These are phyloP conservation scores for Oplegnathus fasciatus DNA, from an alignment of 2,113 vertebrate species.

Conservation along the genomic window DNA sequence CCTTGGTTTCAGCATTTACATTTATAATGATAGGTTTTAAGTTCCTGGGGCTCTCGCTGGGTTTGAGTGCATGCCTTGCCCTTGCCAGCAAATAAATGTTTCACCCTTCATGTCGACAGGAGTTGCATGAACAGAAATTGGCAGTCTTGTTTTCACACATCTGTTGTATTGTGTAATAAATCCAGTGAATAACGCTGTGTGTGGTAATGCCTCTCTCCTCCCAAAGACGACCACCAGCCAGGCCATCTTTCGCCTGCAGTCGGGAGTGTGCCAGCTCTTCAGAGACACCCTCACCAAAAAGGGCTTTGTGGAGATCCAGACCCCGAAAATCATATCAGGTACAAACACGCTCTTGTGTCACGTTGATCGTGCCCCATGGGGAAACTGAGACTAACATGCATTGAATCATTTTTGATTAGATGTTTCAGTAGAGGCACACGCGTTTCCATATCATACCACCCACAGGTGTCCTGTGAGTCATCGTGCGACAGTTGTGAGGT, in stretches of 20 bases:
- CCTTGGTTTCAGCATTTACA: constrained; percentile 40
- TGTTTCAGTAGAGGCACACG: background rate
- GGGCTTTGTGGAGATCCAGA: constrained; percentile 98
- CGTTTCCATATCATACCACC: constrained; percentile 8
- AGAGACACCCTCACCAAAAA: constrained; percentile 93
- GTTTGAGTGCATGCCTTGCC: background rate
- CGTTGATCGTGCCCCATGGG: background rate
- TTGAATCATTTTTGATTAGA: constrained; percentile 3
- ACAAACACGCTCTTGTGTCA: constrained; percentile 33
- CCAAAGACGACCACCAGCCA: constrained; percentile 96
- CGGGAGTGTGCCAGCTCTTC: constrained; percentile 95
- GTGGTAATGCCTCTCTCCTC: constrained; percentile 38
- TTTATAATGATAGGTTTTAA: constrained; percentile 35
- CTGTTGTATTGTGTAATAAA: constrained; percentile 55
- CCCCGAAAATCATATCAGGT: constrained; percentile 99
- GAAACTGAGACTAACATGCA: background rate
- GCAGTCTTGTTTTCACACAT: constrained; percentile 45
- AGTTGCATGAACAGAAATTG: constrained; percentile 8
- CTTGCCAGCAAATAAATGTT: constrained; percentile 44
- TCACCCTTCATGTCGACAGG: constrained; percentile 2
- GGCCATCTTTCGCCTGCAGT: constrained; percentile 93
- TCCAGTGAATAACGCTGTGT: constrained; percentile 28
- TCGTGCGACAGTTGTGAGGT: constrained; percentile 37
- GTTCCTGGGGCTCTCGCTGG: constrained; percentile 16
- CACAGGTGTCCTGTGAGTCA: constrained; percentile 57